phyloP scores from a whole-genome alignment of 2,113 vertebrate species.

The Myrmecobius fasciatus region DNA sequence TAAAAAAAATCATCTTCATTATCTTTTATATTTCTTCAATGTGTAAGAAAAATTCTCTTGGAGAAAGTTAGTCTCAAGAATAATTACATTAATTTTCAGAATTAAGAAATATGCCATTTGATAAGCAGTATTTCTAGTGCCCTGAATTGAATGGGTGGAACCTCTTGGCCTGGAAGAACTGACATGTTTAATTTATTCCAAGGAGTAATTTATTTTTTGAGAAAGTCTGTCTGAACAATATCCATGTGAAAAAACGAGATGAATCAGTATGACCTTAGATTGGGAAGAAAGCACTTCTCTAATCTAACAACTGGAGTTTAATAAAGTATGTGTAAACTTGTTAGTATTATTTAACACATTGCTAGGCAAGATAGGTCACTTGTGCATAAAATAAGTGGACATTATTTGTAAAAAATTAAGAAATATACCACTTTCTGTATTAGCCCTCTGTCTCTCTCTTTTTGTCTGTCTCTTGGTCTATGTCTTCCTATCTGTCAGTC shows the following conservation, averaged over 20 bases:
- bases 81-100: neutral
- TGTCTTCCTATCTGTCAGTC: too few relatives aligned
- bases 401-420: neutral
- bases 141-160: neutral
- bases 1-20: neutral
- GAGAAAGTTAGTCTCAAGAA: neutral
- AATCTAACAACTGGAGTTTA: neutral
- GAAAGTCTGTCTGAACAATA: neutral
- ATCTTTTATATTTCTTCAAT: neutral
- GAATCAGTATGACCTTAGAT: neutral
- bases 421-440: neutral
- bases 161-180: neutral
- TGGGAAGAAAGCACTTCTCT: neutral
- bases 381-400: neutral
- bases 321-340: neutral
- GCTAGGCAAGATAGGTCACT: neutral
- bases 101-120: neutral
- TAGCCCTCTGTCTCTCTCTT: too few relatives aligned
- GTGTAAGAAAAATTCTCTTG: neutral
- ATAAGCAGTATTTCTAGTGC: neutral
- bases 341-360: neutral
- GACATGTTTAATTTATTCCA: neutral
- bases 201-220: neutral
- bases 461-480: too few relatives aligned
- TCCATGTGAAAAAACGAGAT: neutral